These are phyloP conservation scores for Paramormyrops hopkinsi DNA, from an alignment of 2,797 vertebrate species.

Conservation along the genomic window DNA sequence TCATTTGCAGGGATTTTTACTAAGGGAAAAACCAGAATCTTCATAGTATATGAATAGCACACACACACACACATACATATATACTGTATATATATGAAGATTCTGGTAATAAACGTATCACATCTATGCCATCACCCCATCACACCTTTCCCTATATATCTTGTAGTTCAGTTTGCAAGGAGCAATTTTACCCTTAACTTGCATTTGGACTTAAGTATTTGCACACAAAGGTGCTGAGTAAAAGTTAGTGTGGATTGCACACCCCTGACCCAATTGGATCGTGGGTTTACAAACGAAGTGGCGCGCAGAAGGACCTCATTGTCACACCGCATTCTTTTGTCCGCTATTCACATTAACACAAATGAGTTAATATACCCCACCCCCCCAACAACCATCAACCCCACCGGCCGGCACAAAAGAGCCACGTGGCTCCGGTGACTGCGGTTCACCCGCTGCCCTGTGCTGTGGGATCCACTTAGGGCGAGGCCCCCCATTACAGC, in stretches of 20 bases:
- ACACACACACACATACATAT: too few species aligned
- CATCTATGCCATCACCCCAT: not conserved
- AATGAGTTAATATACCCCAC: not conserved
- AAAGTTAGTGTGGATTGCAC: not conserved
- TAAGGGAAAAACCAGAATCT: not conserved
- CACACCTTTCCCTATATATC: not conserved
- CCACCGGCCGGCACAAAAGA: not conserved
- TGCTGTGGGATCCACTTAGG: slow-evolving; percentile 40
- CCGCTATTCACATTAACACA: not conserved
- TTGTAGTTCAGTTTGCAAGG: not conserved
- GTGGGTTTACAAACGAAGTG: not conserved
- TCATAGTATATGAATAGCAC: too few species aligned
- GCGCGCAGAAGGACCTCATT: not conserved
- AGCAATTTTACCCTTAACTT: not conserved
- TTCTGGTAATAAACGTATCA: not conserved
- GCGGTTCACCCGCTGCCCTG: not conserved
- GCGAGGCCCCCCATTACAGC: slow-evolving; percentile 38
- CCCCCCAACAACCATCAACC: not conserved
- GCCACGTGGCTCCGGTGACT: not conserved
- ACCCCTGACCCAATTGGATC: not conserved
- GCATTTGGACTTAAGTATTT: not conserved
- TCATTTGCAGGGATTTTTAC: not conserved
- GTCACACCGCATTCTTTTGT: not conserved
- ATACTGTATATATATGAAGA: too few species aligned
- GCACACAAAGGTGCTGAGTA: not conserved